Percentiles rank a stretch among this genome's conserved stretches.
phyloP scores from a whole-genome alignment of 2,797 vertebrate genomes.

The Alectoris magna region DNA sequence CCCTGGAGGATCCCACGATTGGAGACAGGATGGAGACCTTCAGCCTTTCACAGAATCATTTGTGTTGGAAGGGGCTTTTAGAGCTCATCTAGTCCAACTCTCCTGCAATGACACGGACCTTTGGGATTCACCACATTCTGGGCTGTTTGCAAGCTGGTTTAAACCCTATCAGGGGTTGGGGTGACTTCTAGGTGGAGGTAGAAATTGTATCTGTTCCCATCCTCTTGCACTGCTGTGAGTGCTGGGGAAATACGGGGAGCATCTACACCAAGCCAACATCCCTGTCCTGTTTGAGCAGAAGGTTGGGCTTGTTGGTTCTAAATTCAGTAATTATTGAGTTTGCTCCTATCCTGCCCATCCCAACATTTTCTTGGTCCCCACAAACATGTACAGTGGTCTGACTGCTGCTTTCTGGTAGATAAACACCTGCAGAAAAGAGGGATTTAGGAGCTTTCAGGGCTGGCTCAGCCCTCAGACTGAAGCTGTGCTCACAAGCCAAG shows the following conservation, averaged over 20 bases:
- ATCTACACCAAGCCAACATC: rapidly evolving
- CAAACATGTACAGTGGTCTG: rapidly evolving
- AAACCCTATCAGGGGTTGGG: not conserved
- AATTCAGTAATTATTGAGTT: not conserved
- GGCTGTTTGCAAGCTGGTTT: rapidly evolving
- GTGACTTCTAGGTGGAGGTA: not conserved
- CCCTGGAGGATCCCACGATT: not conserved
- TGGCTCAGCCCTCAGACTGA: not conserved
- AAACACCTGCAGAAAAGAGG: not conserved
- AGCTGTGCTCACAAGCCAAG: not conserved
- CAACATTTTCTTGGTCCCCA: not conserved
- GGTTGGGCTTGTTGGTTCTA: not conserved
- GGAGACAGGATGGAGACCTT: not conserved
- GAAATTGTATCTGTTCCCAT: not conserved
- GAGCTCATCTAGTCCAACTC: not conserved
- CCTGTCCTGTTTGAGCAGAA: not conserved
- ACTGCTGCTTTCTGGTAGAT: not conserved
- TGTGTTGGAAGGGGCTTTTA: not conserved
- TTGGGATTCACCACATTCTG: not conserved
- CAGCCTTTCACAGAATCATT: not conserved
- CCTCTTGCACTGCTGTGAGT: not conserved
- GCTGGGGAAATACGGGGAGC: not conserved
- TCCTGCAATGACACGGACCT: not conserved
- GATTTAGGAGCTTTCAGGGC: not conserved
- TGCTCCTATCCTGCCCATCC: not conserved